These are phyloP conservation scores for Lepus americanus DNA, from an alignment of 2,113 vertebrate genomes.

Conservation along the genomic window DNA sequence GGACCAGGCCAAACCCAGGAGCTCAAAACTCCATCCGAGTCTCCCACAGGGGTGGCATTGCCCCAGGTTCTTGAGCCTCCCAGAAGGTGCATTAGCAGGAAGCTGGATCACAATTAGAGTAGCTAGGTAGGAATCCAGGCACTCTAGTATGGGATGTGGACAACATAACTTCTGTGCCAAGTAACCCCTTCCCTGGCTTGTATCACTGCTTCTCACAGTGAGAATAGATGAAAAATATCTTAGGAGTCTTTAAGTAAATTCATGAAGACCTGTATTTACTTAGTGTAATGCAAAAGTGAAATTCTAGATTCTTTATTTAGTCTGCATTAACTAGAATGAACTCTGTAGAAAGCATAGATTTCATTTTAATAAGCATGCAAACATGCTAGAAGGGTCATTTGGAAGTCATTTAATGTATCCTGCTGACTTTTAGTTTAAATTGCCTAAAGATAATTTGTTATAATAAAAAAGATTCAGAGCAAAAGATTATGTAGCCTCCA, in stretches of 20 bases:
- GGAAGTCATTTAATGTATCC: slow-evolving; percentile 36
- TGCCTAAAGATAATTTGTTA: slow-evolving; percentile 62
- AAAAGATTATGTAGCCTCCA: neutral
- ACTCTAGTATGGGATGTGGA: no score
- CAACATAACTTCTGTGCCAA: no score
- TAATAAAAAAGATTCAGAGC: neutral
- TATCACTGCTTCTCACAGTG: neutral
- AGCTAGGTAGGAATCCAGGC: no score
- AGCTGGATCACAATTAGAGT: no score
- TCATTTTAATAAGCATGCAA: slow-evolving; percentile 22
- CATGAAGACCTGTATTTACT: neutral
- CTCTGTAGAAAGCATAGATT: slow-evolving; percentile 8
- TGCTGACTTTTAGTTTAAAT: slow-evolving; percentile 59
- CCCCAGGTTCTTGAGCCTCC: no score
- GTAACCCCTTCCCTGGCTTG: no score
- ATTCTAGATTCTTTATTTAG: neutral
- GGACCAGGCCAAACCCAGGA: no score
- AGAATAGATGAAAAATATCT: neutral
- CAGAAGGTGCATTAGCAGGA: no score
- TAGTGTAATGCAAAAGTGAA: slow-evolving; percentile 45
- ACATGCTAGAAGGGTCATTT: neutral
- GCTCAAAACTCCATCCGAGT: no score
- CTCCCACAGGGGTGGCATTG: no score
- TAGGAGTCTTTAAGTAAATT: slow-evolving; percentile 13
- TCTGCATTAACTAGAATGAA: slow-evolving; percentile 6